Conservation (phyloP, 2,113 vertebrate genomes). For the Zootoca vivipara region DNA sequence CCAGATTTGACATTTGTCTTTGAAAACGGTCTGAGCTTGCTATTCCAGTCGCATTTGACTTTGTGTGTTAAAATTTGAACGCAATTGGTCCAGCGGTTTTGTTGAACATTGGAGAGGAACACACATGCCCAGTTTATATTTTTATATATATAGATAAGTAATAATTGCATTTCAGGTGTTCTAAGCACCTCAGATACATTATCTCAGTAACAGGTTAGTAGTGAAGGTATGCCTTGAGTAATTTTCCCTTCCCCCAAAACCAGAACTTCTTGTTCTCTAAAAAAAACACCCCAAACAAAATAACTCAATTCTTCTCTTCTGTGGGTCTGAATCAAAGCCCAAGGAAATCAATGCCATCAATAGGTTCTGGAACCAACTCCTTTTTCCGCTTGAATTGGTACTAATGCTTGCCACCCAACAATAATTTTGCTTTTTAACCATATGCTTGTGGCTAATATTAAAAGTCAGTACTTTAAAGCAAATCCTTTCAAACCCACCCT, state of each 20-base stretch:
- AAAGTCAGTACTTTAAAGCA: background rate
- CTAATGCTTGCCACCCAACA: conserved; percentile 4
- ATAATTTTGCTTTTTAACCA: conserved; percentile 19
- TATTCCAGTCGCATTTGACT: no score
- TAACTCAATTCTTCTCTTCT: background rate
- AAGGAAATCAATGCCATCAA: background rate
- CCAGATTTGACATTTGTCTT: no score
- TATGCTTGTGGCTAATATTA: conserved; percentile 29
- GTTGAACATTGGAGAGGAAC: no score
- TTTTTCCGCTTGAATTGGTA: background rate
- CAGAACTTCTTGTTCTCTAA: rapidly evolving
- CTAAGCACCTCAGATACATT: background rate
- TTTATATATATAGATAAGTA: no score
- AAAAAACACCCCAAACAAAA: background rate
- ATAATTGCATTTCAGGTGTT: background rate
- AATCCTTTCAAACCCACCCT: background rate
- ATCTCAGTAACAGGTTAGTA: background rate
- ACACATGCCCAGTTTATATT: no score
- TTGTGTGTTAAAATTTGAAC: no score
- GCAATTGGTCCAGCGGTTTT: no score
- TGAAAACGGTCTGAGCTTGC: no score
- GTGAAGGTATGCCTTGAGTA: background rate
- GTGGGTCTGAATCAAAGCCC: background rate
- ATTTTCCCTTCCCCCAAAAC: conserved; percentile 9
- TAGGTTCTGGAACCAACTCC: background rate